Evolutionary conservation across 1,140 invertebrate species (phyloP).

Genomic region (Zaprionus inermis): DNA sequence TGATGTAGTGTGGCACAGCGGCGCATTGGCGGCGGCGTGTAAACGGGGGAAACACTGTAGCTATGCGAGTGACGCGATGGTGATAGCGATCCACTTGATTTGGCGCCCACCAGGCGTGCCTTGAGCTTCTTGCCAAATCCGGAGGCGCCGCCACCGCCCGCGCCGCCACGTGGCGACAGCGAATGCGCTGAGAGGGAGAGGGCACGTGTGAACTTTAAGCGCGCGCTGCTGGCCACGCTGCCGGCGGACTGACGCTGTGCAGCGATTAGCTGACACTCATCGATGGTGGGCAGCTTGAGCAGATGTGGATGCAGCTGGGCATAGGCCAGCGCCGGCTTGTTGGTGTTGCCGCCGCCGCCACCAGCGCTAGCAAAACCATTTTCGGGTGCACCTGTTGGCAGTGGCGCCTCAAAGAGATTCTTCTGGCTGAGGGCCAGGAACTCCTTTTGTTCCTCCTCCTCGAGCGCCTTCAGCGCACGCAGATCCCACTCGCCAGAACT

Average conservation of each 20-base stretch:
- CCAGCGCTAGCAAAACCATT: background rate
- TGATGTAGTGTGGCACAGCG: constrained; percentile 74
- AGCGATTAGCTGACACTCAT: constrained; percentile 72
- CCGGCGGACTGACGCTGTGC: constrained; percentile 52
- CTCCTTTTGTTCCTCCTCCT: constrained; percentile 79
- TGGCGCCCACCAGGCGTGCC: constrained; percentile 66
- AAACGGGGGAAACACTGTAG: constrained; percentile 74
- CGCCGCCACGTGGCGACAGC: constrained; percentile 46
- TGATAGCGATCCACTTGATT: constrained; percentile 65
- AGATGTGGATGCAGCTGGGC: constrained; percentile 76
- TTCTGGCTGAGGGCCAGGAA: constrained; percentile 76
- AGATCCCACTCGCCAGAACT: constrained; percentile 83
- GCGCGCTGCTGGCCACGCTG: constrained; percentile 42
- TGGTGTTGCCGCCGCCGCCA: background rate
- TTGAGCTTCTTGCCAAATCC: constrained; percentile 71
- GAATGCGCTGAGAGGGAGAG: constrained; percentile 79
- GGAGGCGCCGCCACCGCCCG: constrained; percentile 22
- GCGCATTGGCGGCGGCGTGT: constrained; percentile 78
- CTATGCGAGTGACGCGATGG: constrained; percentile 71
- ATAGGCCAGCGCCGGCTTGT: constrained; percentile 56
- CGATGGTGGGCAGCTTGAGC: constrained; percentile 75
- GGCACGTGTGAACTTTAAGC: constrained; percentile 70
- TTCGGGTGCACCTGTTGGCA: constrained; percentile 51
- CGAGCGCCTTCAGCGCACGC: constrained; percentile 79
- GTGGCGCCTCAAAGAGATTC: constrained; percentile 65